A percentile compares a stretch with the other conserved stretches of the same genome.
Evolutionary conservation across 2,888 invertebrate genomes (phyloP).

Genomic region (Patella ulyssiponensis): DNA sequence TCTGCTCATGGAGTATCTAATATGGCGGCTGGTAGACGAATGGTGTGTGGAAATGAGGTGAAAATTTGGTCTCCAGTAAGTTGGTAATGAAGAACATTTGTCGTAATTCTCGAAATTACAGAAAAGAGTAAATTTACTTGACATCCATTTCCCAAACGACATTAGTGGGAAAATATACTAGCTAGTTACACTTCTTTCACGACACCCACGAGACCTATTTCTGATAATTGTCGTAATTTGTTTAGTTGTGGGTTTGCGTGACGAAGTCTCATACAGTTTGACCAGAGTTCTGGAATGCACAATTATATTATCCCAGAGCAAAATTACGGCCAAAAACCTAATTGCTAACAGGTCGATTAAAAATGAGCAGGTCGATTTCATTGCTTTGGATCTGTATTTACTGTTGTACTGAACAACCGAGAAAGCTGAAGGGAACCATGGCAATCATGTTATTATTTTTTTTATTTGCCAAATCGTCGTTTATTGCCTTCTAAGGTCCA

Average conservation of each 20-base stretch:
- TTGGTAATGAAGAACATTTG: constrained; percentile 1
- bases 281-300: constrained; percentile 17
- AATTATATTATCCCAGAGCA: constrained; percentile 18
- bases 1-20: background rate
- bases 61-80: background rate
- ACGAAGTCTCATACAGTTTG: constrained; percentile 14
- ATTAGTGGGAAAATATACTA: background rate
- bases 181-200: background rate
- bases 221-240: constrained; percentile 29
- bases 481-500: no score
- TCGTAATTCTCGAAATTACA: constrained; percentile 1
- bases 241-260: constrained; percentile 18
- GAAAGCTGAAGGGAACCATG: no score
- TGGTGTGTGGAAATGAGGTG: background rate
- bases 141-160: background rate
- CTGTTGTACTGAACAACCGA: no score
- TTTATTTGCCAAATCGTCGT: no score
- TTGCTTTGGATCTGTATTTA: no score
- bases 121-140: constrained; percentile 13
- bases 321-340: constrained; percentile 16
- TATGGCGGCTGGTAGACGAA: constrained; percentile 5
- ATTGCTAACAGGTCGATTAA: constrained; percentile 14
- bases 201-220: constrained; percentile 25
- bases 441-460: no score
- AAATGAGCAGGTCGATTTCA: constrained; percentile 14